Conservation (phyloP, 1,140 invertebrate species). For the Papilio xuthus region DNA sequence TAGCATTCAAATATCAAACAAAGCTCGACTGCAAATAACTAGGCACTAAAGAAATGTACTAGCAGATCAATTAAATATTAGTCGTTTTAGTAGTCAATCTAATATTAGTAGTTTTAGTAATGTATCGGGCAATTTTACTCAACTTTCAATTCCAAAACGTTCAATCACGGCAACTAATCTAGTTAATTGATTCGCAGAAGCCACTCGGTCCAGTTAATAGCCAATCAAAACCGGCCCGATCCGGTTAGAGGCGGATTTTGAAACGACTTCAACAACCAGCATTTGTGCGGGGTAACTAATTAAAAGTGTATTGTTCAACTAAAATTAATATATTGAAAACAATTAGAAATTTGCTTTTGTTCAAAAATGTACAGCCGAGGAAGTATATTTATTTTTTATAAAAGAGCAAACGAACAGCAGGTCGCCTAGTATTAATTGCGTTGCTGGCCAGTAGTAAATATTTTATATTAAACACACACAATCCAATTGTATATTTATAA, state of each 20-base stretch:
- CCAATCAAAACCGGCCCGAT: slow-evolving; percentile 12
- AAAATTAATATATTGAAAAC: not conserved
- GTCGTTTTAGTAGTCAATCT: not conserved
- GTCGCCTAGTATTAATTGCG: too few species aligned
- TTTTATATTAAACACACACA: too few species aligned
- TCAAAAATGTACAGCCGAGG: too few species aligned
- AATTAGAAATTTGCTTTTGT: not conserved
- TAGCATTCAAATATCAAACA: not conserved
- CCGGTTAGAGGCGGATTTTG: slow-evolving; percentile 5
- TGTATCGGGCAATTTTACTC: not conserved
- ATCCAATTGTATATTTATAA: too few species aligned
- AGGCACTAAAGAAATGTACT: not conserved
- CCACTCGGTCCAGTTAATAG: slow-evolving; percentile 19
- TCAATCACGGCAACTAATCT: slow-evolving; percentile 10
- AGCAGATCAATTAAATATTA: not conserved
- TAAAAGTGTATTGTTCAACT: not conserved
- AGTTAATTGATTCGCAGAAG: slow-evolving; percentile 26
- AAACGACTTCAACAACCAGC: slow-evolving; percentile 9
- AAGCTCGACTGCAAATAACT: not conserved
- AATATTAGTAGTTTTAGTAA: not conserved
- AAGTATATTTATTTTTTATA: too few species aligned
- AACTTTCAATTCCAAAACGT: slow-evolving; percentile 16
- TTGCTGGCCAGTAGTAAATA: too few species aligned
- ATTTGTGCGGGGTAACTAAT: slow-evolving; percentile 8
- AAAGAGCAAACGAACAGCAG: too few species aligned